Base-by-base conservation (phyloP, 2,888 invertebrate species). In the Empis livida region DNA sequence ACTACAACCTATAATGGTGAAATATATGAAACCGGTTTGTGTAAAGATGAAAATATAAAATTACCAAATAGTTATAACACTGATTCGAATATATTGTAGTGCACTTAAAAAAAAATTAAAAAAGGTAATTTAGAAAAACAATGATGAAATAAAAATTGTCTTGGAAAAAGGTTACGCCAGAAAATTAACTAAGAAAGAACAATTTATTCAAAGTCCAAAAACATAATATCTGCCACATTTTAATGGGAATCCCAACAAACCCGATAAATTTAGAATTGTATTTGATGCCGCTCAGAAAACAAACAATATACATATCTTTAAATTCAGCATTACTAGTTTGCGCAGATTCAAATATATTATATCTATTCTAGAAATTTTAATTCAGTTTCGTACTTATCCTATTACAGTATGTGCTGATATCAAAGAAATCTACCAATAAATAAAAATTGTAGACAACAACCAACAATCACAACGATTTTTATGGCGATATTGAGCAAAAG, bases 141-240 rank as follows among this genome's bases (percentile, higher is more conserved):
- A 20, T 15, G 14, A 39, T 6, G 40, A 44, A 37, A 44, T 37
- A 2, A 4, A n/a, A 16, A 44, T 37, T 1, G 16, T 31, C 6
- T 16, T 44, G n/a, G 11, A 37, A 20, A 32, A 32, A 8, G 32
- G 32, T 32, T 32, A 32, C 9, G 32, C 32, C 9, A 45, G 39
- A 45, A 32, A 16, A 6, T 23, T 45, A 16, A 35, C 30, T 5
- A 16, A 17, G 14, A 39, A 39, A 14, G 45, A 45, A 39, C 11
- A 17, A n/a, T 3, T 13, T 32, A 32, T 13, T 13, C 32, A 13
- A 5, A 13, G 3, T 13, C 32, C 32, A 32, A 32, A 14, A 39
- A 38, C 30, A 6, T 39, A 39, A 37, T 44, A 37, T 43, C 13
- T 43, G 10, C 43, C 43, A 15, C 43, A 43, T 31, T 43, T 43